A percentile compares a stretch with the other conserved stretches of the same genome.
These are phyloP conservation scores for Apogon hyalosoma DNA, from an alignment of 2,797 vertebrate species.

Conservation along the genomic window DNA sequence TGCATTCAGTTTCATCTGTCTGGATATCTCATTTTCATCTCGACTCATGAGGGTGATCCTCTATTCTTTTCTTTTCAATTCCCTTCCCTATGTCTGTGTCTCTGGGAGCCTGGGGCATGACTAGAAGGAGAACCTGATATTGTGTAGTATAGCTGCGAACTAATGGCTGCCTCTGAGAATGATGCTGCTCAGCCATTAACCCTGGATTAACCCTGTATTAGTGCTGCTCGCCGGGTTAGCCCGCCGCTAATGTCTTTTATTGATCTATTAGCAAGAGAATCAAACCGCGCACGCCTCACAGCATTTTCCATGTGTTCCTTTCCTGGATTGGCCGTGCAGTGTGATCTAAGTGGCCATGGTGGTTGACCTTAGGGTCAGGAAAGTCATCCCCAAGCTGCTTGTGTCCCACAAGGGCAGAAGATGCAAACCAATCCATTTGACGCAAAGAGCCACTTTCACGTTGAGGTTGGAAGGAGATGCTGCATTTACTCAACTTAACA, in stretches of 20 bases:
- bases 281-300: conserved; percentile 59
- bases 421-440: conserved; percentile 39
- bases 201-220: conserved; percentile 84
- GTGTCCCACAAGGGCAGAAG: conserved; percentile 23
- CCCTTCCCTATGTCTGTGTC: conserved; percentile 40
- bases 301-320: conserved; percentile 46
- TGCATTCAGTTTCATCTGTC: conserved; percentile 56
- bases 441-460: conserved; percentile 19
- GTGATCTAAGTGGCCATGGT: conserved; percentile 53
- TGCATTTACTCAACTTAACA: conserved; percentile 14
- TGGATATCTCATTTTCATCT: conserved; percentile 69
- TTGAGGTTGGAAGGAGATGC: conserved; percentile 49
- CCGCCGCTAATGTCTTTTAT: conserved; percentile 82
- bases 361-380: conserved; percentile 65
- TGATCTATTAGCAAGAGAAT: conserved; percentile 80
- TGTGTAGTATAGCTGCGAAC: conserved; percentile 61
- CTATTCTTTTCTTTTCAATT: conserved; percentile 52
- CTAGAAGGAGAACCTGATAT: conserved; percentile 60
- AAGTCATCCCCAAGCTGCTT: conserved; percentile 40
- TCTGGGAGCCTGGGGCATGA: conserved; percentile 55
- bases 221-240: conserved; percentile 76
- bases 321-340: conserved; percentile 22
- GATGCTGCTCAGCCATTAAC: conserved; percentile 80
- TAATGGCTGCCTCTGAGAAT: conserved; percentile 74
- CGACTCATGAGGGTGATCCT: conserved; percentile 52